Percentiles rank a stretch among this genome's conserved stretches.
These are phyloP conservation scores for Budorcas taxicolor DNA, from an alignment of 2,113 vertebrate species.

Conservation along the genomic window DNA sequence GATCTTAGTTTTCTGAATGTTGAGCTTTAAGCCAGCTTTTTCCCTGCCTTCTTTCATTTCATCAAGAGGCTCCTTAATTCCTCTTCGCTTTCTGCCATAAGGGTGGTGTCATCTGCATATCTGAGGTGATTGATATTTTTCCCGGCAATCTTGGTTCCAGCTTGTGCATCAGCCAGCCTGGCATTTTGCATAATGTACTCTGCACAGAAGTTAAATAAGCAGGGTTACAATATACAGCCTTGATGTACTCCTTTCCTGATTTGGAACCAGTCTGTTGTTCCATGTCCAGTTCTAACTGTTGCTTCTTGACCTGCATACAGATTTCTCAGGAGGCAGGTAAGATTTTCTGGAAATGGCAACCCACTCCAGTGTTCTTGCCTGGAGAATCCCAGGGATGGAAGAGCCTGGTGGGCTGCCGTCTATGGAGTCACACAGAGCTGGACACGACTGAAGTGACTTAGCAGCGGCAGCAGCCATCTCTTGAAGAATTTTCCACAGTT, in stretches of 20 bases:
- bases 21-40: background rate
- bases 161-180: background rate
- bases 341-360: background rate
- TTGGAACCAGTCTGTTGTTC: background rate
- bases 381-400: too few relatives aligned
- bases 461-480: background rate
- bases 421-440: too few relatives aligned
- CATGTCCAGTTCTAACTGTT: background rate
- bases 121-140: background rate
- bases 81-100: background rate
- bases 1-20: background rate
- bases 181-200: background rate
- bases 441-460: too few relatives aligned
- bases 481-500: background rate
- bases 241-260: background rate
- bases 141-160: background rate
- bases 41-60: background rate
- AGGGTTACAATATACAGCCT: background rate
- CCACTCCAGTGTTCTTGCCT: too few relatives aligned
- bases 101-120: background rate
- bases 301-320: background rate
- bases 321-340: background rate
- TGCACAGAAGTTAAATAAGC: background rate
- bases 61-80: background rate
- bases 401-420: too few relatives aligned